A percentile compares a stretch with the other conserved stretches of the same genome.
Evolutionary conservation across 2,888 invertebrate genomes (phyloP).

Genomic region (Drosophila pseudotakahashii): DNA sequence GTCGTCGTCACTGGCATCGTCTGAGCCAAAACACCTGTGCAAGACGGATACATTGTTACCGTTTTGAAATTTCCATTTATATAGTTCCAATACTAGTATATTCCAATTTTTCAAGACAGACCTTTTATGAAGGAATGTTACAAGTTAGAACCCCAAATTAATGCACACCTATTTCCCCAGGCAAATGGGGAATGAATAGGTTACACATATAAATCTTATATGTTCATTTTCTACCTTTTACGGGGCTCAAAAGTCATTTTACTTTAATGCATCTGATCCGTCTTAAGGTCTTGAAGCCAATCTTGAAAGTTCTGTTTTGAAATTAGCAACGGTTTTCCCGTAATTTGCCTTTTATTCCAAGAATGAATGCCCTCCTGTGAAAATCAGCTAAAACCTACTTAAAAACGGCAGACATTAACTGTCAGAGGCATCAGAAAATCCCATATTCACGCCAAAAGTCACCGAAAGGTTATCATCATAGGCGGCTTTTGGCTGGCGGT

Average conservation of each 20-base stretch:
- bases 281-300: slow-evolving; percentile 2
- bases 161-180: neutral
- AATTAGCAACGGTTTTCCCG: slow-evolving; percentile 41
- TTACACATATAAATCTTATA: neutral
- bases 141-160: neutral
- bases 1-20: slow-evolving; percentile 19
- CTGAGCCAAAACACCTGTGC: slow-evolving; percentile 55
- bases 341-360: slow-evolving; percentile 50
- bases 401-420: slow-evolving; percentile 55
- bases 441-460: slow-evolving; percentile 62
- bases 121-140: neutral
- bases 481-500: slow-evolving; percentile 50
- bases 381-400: slow-evolving; percentile 51
- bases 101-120: neutral
- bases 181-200: neutral
- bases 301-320: slow-evolving; percentile 14
- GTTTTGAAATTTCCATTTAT: neutral
- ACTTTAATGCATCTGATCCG: slow-evolving; percentile 17
- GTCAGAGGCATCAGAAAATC: slow-evolving; percentile 58
- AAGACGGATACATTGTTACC: slow-evolving; percentile 1
- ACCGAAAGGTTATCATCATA: slow-evolving; percentile 65
- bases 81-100: slow-evolving; percentile 1
- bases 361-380: slow-evolving; percentile 56
- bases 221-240: neutral
- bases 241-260: neutral